Percentiles rank a stretch among this genome's conserved stretches.
Conservation (phyloP, 1,140 invertebrate species). For the Apis florea region DNA sequence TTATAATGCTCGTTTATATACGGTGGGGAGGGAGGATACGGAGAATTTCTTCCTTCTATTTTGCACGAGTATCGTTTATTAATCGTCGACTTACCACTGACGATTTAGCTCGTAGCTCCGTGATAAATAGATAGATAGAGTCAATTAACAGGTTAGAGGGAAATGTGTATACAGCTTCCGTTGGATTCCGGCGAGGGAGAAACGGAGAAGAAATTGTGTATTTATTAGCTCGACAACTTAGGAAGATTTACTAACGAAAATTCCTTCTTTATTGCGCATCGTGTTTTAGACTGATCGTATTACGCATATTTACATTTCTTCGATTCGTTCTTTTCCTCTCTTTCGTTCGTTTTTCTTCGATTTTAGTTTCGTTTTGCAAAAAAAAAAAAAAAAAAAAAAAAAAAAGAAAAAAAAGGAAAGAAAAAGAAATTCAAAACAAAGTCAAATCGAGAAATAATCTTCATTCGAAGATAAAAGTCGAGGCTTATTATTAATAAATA, state of each 20-base stretch:
- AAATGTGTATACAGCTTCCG: not conserved
- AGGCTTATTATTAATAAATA: no score
- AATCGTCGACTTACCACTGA: not conserved
- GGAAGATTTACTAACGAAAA: no score
- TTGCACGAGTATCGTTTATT: constrained; percentile 3
- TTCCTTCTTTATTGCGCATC: not conserved
- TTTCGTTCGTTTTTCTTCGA: no score
- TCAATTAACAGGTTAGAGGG: constrained; percentile 26
- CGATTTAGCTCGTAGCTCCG: constrained; percentile 1
- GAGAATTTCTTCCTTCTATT: not conserved
- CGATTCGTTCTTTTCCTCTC: no score
- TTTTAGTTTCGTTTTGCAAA: no score
- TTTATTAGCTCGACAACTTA: no score
- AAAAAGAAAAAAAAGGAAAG: no score
- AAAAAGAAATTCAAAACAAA: no score
- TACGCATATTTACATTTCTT: no score
- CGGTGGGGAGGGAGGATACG: not conserved
- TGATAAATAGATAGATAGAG: constrained; percentile 24
- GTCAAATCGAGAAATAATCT: no score
- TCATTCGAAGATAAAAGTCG: no score
- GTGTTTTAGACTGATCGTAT: not conserved
- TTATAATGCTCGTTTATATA: constrained; percentile 7
- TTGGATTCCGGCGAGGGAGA: not conserved
- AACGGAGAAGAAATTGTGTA: not conserved
- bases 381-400: no score